Evolutionary conservation across 2,113 vertebrate species (phyloP).

Genomic region (Semicossyphus pulcher): DNA sequence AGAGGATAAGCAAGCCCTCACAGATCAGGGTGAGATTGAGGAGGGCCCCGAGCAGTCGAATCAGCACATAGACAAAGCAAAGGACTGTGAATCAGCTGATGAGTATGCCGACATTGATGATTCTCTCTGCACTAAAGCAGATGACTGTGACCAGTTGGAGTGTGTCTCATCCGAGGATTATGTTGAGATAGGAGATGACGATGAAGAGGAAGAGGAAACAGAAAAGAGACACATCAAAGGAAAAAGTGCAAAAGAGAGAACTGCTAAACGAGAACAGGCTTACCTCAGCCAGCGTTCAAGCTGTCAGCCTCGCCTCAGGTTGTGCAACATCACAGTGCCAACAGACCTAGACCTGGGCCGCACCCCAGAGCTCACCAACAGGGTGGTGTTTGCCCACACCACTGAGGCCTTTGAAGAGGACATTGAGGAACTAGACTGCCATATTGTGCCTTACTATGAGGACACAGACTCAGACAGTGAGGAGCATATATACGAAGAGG

Average conservation of each 20-base stretch:
- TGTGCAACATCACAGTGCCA: conserved; percentile 86
- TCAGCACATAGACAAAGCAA: conserved; percentile 51
- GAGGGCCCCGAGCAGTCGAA: conserved; percentile 23
- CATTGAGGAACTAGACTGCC: conserved; percentile 86
- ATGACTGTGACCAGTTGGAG: conserved; percentile 71
- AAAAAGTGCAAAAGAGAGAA: conserved; percentile 78
- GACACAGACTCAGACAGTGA: conserved; percentile 84
- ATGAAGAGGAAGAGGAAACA: conserved; percentile 77
- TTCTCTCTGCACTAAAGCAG: conserved; percentile 69
- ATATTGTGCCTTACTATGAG: conserved; percentile 86
- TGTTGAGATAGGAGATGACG: conserved; percentile 85
- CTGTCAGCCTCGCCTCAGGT: conserved; percentile 84
- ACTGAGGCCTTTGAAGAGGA: conserved; percentile 86
- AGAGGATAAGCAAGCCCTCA: conserved; percentile 69
- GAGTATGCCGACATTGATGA: conserved; percentile 85
- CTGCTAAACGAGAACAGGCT: conserved; percentile 72
- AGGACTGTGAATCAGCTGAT: conserved; percentile 75
- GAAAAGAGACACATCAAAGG: conserved; percentile 77
- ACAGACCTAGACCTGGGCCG: conserved; percentile 78
- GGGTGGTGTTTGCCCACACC: conserved; percentile 84
- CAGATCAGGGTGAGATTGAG: conserved; percentile 43
- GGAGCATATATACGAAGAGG: conserved; percentile 86
- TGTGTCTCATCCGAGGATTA: conserved; percentile 85
- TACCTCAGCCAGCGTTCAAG: conserved; percentile 73
- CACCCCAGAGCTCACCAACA: conserved; percentile 84